Percentiles rank a stretch among this genome's conserved stretches.
phyloP scores from a whole-genome alignment of 1,140 invertebrate species.

The Ceratina japonica region DNA sequence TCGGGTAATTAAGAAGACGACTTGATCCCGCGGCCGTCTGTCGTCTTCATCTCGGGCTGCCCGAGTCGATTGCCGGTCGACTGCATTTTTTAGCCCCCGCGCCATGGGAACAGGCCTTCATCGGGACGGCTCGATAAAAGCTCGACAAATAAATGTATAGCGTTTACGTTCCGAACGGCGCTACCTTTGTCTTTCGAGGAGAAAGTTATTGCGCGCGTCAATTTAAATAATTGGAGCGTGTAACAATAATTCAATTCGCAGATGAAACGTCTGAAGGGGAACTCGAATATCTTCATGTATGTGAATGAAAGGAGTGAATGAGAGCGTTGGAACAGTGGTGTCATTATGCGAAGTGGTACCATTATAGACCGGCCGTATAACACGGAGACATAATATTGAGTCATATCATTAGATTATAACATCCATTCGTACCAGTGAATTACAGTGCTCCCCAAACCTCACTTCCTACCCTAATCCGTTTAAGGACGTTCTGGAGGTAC shows the following conservation, averaged over 20 bases:
- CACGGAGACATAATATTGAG: neutral
- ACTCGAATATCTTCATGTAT: neutral
- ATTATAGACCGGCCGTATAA: neutral
- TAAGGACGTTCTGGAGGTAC: too few relatives aligned
- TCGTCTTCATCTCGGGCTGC: slow-evolving; percentile 46
- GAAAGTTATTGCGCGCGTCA: neutral
- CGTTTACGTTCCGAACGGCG: neutral
- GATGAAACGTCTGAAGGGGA: neutral
- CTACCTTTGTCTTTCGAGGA: neutral
- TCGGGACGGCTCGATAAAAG: neutral
- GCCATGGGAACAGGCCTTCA: neutral
- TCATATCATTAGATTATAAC: neutral
- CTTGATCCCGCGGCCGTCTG: slow-evolving; percentile 43
- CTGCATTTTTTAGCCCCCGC: neutral
- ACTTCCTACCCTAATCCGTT: neutral
- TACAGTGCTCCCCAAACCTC: neutral
- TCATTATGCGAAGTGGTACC: neutral
- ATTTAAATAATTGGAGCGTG: neutral
- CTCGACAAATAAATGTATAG: neutral
- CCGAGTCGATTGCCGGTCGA: neutral
- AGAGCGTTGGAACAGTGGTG: neutral
- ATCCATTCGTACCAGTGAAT: neutral
- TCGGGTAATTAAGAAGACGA: slow-evolving; percentile 57
- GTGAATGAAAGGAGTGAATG: neutral
- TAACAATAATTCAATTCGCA: neutral